Percentiles rank a stretch among this genome's conserved stretches.
Conservation (phyloP, 1,140 invertebrate genomes). For the Archegozetes longisetosus region DNA sequence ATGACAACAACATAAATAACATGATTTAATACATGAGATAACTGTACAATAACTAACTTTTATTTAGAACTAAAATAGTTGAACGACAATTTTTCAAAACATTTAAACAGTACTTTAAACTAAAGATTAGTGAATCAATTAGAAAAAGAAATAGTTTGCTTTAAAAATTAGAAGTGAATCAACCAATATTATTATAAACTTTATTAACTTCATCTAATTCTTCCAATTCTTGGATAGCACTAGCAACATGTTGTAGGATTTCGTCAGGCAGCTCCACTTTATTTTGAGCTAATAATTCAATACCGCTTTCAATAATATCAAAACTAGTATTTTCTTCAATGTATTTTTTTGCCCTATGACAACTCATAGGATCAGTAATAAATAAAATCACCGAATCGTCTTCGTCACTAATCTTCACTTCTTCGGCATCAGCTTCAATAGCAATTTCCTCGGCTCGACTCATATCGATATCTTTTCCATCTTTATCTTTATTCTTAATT, state of each 20-base stretch:
- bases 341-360: conserved; percentile 18
- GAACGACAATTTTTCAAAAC: too few species aligned
- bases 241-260: conserved; percentile 28
- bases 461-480: conserved; percentile 11
- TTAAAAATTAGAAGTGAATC: too few species aligned
- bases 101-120: too few species aligned
- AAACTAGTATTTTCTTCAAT: conserved; percentile 17
- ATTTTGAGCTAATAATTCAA: conserved; percentile 31
- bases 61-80: too few species aligned
- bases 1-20: too few species aligned
- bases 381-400: conserved; percentile 18
- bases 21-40: too few species aligned
- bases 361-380: conserved; percentile 14
- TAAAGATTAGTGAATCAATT: too few species aligned
- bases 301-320: conserved; percentile 23
- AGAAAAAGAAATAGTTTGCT: too few species aligned
- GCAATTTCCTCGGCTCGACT: conserved; percentile 19
- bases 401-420: conserved; percentile 15
- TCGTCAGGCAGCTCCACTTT: conserved; percentile 29
- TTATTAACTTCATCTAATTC: conserved; percentile 32
- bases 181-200: conserved; percentile 32
- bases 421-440: conserved; percentile 24
- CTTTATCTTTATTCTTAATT: neutral
- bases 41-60: too few species aligned
- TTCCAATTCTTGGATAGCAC: conserved; percentile 31